Base-by-base conservation (phyloP, 2,888 invertebrate genomes). In the Drepanosiphum platanoidis region DNA sequence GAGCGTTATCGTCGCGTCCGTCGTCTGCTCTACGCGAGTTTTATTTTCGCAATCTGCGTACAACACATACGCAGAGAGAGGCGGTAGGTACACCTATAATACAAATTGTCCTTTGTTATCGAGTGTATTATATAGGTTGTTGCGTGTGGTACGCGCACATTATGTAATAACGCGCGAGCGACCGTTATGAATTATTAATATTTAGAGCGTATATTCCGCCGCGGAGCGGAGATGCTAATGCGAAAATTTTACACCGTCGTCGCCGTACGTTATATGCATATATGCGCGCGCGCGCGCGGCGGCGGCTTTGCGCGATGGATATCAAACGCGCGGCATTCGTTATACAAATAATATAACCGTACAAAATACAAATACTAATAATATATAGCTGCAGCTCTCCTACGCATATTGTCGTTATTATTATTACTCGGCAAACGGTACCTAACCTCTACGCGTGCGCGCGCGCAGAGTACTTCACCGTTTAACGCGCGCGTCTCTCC, bases 341-440 rank as follows among this genome's bases (percentile, higher is more conserved):
- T 30, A 30, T 46, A 72, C 74, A 46, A 75, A 75, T 75, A 75
- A 75, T 75, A 36, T n/a, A n/a, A n/a, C n/a, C n/a, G n/a, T n/a
- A n/a, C n/a, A n/a, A n/a, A n/a, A n/a, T n/a, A n/a, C n/a, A n/a
- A n/a, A n/a, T n/a, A n/a, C n/a, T n/a, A n/a, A n/a, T n/a, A n/a
- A n/a, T n/a, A n/a, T n/a, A n/a, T n/a, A n/a, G n/a, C n/a, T n/a
- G n/a, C n/a, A n/a, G 36, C 36, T 74, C 46, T 46, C 75, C 13
- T 42, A 32, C 36, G 30, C n/a, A n/a, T n/a, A 79, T 32, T 79
- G n/a, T 79, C 15, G 52, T n/a, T n/a, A n/a, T 32, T 68, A 22
- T 64, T 64, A 66, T 79, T 79, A 66, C 42, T 66, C 13, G n/a
- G n/a, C n/a, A 27, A 79, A 79, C 32, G 42, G 64, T 79, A 66